Conservation (phyloP, 53 echinoderm and acorn worm genomes). For the Astropecten irregularis region DNA sequence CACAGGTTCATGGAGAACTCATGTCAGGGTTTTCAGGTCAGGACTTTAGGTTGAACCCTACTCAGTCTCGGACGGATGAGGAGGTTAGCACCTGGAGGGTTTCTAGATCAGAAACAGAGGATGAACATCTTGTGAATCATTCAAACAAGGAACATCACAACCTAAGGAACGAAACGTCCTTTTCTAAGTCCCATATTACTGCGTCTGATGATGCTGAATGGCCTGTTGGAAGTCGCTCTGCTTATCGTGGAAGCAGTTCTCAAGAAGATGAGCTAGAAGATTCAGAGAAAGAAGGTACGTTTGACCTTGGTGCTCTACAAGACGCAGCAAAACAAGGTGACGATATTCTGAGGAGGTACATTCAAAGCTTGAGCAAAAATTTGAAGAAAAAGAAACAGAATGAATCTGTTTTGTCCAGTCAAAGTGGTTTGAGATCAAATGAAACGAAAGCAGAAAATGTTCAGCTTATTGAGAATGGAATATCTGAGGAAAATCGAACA, state of each 20-base stretch:
- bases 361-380: conserved; percentile 73
- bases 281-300: conserved; percentile 45
- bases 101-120: neutral
- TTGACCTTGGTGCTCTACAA: conserved; percentile 85
- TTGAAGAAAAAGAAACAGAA: conserved; percentile 49
- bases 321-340: conserved; percentile 87
- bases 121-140: neutral
- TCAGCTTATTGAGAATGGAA: neutral
- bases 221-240: no score
- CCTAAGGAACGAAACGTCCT: no score
- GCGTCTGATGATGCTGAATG: neutral
- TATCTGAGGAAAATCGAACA: neutral
- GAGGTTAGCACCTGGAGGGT: neutral
- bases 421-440: neutral
- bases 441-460: neutral
- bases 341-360: conserved; percentile 79
- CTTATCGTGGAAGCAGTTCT: no score
- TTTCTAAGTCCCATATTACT: neutral
- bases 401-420: neutral
- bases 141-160: neutral
- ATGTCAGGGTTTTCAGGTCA: conserved; percentile 42
- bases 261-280: neutral
- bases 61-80: neutral
- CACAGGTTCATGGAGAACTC: conserved; percentile 72
- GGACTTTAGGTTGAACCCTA: conserved; percentile 5